Percentiles rank a stretch among this genome's conserved stretches.
Conservation (phyloP, 2,888 invertebrate genomes). For the Eilema sororculum region DNA sequence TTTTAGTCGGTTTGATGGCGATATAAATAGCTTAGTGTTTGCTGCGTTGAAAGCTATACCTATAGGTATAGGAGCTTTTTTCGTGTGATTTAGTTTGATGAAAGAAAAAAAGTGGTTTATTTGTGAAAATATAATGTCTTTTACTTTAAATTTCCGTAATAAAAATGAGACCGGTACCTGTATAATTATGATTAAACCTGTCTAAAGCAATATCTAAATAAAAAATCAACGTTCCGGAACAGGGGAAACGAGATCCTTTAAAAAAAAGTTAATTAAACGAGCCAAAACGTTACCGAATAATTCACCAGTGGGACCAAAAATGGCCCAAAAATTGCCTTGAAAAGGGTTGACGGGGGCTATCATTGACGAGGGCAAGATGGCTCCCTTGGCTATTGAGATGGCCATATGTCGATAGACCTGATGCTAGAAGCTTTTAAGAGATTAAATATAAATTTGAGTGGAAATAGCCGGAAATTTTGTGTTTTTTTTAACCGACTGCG, state of each 20-base stretch:
- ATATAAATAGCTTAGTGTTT: too few relatives aligned
- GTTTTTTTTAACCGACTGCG: too few relatives aligned
- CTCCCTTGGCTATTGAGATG: not conserved
- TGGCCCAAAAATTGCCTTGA: not conserved
- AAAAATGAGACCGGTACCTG: not conserved
- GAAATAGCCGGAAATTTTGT: not conserved
- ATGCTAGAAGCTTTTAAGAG: not conserved
- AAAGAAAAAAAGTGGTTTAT: too few relatives aligned
- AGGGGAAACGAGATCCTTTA: not conserved
- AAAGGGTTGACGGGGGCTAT: constrained; percentile 5
- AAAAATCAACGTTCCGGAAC: not conserved
- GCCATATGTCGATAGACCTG: not conserved
- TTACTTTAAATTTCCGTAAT: too few relatives aligned
- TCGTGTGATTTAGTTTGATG: too few relatives aligned
- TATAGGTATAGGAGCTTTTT: too few relatives aligned
- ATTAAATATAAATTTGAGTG: constrained; percentile 1
- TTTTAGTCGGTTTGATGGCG: too few relatives aligned
- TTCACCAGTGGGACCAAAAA: not conserved
- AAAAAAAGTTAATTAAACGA: not conserved
- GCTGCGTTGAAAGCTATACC: too few relatives aligned
- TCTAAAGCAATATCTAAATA: not conserved
- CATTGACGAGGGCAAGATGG: constrained; percentile 5
- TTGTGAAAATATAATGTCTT: too few relatives aligned
- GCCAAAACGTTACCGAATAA: not conserved
- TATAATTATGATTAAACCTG: not conserved